Percentiles rank a stretch among this genome's conserved stretches.
phyloP scores from a whole-genome alignment of 2,797 vertebrate genomes.

The Pangasius djambal region DNA sequence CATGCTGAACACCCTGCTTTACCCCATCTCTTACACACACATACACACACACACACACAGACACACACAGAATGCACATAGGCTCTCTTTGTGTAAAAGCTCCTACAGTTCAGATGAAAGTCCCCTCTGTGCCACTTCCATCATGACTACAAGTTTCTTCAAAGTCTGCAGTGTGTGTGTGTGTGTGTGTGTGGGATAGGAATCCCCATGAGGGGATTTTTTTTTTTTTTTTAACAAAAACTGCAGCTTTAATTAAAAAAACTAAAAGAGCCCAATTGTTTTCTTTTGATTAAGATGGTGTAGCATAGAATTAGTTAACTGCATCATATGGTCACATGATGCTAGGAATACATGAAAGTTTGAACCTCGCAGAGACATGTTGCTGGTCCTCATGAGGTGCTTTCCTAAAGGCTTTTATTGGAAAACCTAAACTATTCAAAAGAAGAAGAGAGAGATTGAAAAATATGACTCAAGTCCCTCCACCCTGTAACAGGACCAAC shows the following conservation, averaged over 20 bases:
- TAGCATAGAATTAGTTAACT: not conserved
- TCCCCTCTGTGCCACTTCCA: conserved; percentile 24
- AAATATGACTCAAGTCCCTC: conserved; percentile 44
- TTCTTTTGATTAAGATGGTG: not conserved
- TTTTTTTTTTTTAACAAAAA: not conserved
- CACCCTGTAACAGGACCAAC: conserved; percentile 46
- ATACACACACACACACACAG: not conserved
- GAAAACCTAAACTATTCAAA: not conserved
- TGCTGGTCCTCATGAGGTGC: not conserved
- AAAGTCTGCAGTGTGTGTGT: conserved; percentile 23
- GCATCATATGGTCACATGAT: not conserved
- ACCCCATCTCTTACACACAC: not conserved
- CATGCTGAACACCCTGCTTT: not conserved
- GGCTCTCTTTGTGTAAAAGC: conserved; percentile 19
- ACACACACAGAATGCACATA: conserved; percentile 6
- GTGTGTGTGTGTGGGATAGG: not conserved
- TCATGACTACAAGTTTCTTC: conserved; percentile 7
- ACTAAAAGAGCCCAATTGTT: not conserved
- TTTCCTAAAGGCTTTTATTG: not conserved
- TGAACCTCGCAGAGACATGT: not conserved
- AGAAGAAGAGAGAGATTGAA: not conserved
- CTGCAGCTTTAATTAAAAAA: not conserved
- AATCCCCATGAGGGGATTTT: not conserved
- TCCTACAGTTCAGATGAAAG: conserved; percentile 19
- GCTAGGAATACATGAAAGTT: not conserved